Conservation (phyloP, 2,797 vertebrate genomes). For the Jordanella pulchra region DNA sequence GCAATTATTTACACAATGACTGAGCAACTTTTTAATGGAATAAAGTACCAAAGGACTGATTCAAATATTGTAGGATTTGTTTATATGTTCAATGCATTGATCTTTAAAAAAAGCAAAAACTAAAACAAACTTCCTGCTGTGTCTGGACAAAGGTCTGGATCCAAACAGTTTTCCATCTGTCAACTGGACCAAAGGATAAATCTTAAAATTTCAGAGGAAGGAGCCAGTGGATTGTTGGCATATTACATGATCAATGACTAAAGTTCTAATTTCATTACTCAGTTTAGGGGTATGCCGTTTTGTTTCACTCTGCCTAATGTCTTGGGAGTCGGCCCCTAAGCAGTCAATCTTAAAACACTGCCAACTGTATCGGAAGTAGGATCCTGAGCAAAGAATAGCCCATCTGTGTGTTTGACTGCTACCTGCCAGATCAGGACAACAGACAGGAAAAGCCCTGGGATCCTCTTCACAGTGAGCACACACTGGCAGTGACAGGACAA, state of each 20-base stretch:
- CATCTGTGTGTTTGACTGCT: constrained; percentile 50
- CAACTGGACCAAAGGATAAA: constrained; percentile 2
- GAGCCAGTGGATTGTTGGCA: not conserved
- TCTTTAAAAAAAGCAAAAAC: not conserved
- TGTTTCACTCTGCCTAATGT: constrained; percentile 6
- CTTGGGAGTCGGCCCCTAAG: not conserved
- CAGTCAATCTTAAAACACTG: constrained; percentile 32
- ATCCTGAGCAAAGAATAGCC: constrained; percentile 39
- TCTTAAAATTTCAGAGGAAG: not conserved
- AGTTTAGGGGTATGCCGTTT: not conserved
- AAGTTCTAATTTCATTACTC: constrained; percentile 4
- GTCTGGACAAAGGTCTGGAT: not conserved
- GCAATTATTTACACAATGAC: not conserved
- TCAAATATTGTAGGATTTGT: not conserved
- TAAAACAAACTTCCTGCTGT: not conserved
- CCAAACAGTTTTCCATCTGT: not conserved
- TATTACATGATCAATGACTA: constrained; percentile 11
- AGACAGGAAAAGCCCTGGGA: constrained; percentile 42
- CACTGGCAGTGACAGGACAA: constrained; percentile 44
- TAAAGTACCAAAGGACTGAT: no score
- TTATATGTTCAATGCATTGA: no score
- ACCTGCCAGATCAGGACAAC: constrained; percentile 60
- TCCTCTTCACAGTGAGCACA: constrained; percentile 50
- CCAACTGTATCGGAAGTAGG: constrained; percentile 20
- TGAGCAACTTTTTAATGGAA: not conserved